Evolutionary conservation across 2,888 invertebrate species (phyloP), one percentile per base, ranked within the genome.

Genomic region (Amiota communis): DNA sequence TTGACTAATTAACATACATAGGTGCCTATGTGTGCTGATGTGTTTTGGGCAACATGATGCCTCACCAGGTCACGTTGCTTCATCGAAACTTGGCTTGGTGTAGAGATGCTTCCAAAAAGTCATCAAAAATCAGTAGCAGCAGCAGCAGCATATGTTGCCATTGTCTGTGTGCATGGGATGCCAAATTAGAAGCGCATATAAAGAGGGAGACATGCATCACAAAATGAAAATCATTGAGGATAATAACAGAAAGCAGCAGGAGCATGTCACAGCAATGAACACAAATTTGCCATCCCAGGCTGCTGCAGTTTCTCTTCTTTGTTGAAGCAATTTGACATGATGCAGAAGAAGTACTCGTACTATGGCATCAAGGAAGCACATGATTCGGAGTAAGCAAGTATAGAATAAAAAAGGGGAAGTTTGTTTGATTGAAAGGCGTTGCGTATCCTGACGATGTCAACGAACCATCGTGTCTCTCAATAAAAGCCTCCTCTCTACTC

Each of bases 371-470:
- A 73, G 51, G 36, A 36, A 36, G 49, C 69, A 69, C 61, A 70
- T 9, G 57, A 20, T 13, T n/a, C 3, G n/a, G 46, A 49, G 23
- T 0, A 17, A 47, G 56, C 12, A 15, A 46, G 2, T 13, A 48
- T 23, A 11, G 9, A 8, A 47, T 15, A 59, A n/a, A 64, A n/a
- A 49, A 47, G 10, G 71, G 70, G 72, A 76, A 49, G 64, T 76
- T 72, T 72, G 76, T 80, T 85, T 84, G 85, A 83, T 83, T 85
- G 83, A 85, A 82, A 78, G 78, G 81, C 82, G 74, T 74, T 79
- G 74, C 78, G 65, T 48, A 36, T 36, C 8, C 36, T 36, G 48
- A 65, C 48, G 65, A n/a, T 48, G 65, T 15, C 17, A 15, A 36
- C 48, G 48, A 10, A 48, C 15, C 15, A 13, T 65, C 65, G 20